Evolutionary conservation across 2,797 vertebrate genomes (phyloP).

Genomic region (Aphelocoma californica): DNA sequence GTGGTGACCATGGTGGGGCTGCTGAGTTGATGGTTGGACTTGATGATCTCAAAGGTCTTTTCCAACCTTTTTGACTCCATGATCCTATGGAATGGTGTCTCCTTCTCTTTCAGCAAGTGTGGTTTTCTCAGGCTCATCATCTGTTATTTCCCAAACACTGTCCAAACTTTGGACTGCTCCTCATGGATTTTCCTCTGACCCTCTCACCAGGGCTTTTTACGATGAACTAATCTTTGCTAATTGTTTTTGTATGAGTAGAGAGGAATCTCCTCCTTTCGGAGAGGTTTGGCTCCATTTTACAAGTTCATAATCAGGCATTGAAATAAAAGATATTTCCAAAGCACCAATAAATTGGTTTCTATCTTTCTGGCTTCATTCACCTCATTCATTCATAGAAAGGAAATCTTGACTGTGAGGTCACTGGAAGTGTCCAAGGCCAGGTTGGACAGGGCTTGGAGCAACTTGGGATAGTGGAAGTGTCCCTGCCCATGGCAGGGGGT

Average conservation of each 20-base stretch:
- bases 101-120: neutral
- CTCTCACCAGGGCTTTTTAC: neutral
- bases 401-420: neutral
- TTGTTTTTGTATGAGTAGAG: neutral
- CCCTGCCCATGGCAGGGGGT: neutral
- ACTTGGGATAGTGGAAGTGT: rapidly evolving
- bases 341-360: neutral
- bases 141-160: neutral
- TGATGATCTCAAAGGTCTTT: neutral
- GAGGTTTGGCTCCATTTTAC: neutral
- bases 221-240: neutral
- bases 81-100: neutral
- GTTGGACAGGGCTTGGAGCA: neutral
- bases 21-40: neutral
- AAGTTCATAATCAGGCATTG: rapidly evolving
- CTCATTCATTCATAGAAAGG: neutral
- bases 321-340: neutral
- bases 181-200: neutral
- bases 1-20: neutral
- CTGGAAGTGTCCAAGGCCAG: neutral
- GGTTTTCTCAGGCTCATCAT: neutral
- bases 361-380: neutral
- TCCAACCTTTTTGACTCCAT: neutral
- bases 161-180: neutral
- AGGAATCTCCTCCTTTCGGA: neutral